Evolutionary conservation across 2,888 invertebrate species (phyloP), one percentile per base, ranked within the genome.

Genomic region (Athetis lepigone): DNA sequence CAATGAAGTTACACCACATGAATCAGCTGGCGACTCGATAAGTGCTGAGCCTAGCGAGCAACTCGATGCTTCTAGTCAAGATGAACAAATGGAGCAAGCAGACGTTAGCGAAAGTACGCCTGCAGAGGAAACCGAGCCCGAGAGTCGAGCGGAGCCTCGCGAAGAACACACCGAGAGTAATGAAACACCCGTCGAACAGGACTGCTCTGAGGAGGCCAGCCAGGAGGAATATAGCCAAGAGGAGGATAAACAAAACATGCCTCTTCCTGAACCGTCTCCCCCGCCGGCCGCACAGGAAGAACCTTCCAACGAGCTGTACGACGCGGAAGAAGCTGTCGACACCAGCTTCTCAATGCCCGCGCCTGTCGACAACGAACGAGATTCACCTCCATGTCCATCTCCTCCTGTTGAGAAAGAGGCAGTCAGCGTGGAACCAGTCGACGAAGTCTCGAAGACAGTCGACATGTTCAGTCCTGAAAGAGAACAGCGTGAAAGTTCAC

Each of bases 251-350:
- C 57, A 45, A 4, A 33, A 45, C 2, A 57, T 29, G 6, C 58
- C 50, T n/a, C 59, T 47, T 4, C 59, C 59, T 8, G 47, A 60
- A 33, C 39, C 40, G 5, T 54, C 61, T 1, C 42, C 75, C 7
- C 43, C 52, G 25, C 52, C 52, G 7, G 65, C 57, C 11, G 11
- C 56, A 18, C 52, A 21, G 3, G 57, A 64, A 1, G 75, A 67
- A 13, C 37, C 57, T 9, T 52, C 56, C 0, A 37, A 76, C 1
- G 84, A 84, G 19, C 67, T 92, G 9, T 93, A 92, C 51, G 93
- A 93, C 46, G 85, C 87, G 0, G 85, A 78, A 18, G 92, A 90
- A 11, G 70, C 84, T 0, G 63, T 93, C 0, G 93, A 92, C 58
- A 89, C 91, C 0, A 91, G 91, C 69, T 93, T 93, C 67, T 83